phyloP scores from a whole-genome alignment of 2,797 vertebrate species.

The Brachymystax lenok region DNA sequence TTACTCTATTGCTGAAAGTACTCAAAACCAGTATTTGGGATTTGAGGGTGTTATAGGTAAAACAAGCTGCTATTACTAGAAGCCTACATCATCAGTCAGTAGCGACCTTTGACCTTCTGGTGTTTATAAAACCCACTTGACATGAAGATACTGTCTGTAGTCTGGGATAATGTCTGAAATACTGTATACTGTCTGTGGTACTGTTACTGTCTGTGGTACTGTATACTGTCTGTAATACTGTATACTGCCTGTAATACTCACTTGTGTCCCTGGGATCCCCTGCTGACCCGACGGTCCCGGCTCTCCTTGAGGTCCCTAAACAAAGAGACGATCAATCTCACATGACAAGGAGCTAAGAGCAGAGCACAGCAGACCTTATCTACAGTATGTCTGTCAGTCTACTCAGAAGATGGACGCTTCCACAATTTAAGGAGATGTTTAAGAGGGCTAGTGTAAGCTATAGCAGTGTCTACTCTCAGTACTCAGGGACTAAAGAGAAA shows the following conservation, averaged over 20 bases:
- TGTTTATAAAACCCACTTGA: not conserved
- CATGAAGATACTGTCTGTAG: not conserved
- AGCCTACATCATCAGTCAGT: too few relatives aligned
- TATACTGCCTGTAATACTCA: conserved; percentile 55
- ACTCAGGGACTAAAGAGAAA: too few relatives aligned
- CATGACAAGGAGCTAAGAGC: not conserved
- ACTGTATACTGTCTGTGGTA: too few relatives aligned
- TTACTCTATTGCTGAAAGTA: too few relatives aligned
- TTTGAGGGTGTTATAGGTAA: too few relatives aligned
- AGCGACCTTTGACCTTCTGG: too few relatives aligned
- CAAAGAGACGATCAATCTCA: conserved; percentile 6
- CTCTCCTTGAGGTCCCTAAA: conserved; percentile 87
- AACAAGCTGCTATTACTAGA: too few relatives aligned
- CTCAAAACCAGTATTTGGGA: too few relatives aligned
- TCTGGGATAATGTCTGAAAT: not conserved
- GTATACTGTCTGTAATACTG: too few relatives aligned
- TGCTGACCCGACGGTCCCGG: conserved; percentile 87
- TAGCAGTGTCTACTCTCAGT: too few relatives aligned
- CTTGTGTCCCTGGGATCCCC: conserved; percentile 85
- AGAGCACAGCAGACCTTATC: not conserved
- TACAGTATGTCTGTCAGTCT: not conserved
- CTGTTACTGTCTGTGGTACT: too few relatives aligned
- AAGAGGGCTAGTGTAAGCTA: too few relatives aligned
- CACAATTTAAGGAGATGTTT: not conserved
- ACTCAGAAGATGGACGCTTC: not conserved